Percentiles rank a stretch among this genome's conserved stretches.
phyloP scores from a whole-genome alignment of 2,888 invertebrate species.

The Erebia ligea region DNA sequence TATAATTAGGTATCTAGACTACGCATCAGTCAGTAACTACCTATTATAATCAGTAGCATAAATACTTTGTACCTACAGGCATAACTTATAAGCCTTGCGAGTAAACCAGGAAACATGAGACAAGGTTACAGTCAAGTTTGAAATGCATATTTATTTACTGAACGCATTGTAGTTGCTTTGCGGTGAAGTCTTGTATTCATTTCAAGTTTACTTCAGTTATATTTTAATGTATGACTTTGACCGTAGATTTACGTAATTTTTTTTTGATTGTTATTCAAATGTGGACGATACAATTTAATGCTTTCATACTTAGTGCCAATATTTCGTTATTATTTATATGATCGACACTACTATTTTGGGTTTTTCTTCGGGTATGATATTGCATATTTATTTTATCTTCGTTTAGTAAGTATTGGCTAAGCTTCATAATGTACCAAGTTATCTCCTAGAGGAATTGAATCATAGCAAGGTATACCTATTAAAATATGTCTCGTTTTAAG shows the following conservation, averaged over 20 bases:
- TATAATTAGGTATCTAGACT: no score
- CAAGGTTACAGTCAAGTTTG: slow-evolving; percentile 27
- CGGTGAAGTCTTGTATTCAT: slow-evolving; percentile 5
- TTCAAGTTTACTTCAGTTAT: slow-evolving; percentile 16
- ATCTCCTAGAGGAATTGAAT: no score
- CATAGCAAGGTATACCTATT: no score
- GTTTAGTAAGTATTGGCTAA: no score
- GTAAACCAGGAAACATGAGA: slow-evolving; percentile 28
- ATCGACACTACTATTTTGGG: no score
- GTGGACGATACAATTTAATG: neutral
- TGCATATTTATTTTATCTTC: no score
- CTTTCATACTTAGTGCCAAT: neutral
- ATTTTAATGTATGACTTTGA: neutral
- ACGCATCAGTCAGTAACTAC: no score
- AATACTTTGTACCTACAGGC: neutral
- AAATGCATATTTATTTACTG: slow-evolving; percentile 31
- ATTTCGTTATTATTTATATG: neutral
- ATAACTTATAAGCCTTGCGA: slow-evolving; percentile 20
- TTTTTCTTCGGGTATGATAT: no score
- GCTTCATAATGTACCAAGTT: no score
- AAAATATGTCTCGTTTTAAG: no score
- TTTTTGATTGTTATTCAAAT: neutral
- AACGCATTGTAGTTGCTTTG: slow-evolving; percentile 10
- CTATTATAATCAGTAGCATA: no score
- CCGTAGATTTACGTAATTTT: neutral